A percentile compares a stretch with the other conserved stretches of the same genome.
Evolutionary conservation across 2,113 vertebrate genomes (phyloP).

Genomic region (human (Homo sapiens)): DNA sequence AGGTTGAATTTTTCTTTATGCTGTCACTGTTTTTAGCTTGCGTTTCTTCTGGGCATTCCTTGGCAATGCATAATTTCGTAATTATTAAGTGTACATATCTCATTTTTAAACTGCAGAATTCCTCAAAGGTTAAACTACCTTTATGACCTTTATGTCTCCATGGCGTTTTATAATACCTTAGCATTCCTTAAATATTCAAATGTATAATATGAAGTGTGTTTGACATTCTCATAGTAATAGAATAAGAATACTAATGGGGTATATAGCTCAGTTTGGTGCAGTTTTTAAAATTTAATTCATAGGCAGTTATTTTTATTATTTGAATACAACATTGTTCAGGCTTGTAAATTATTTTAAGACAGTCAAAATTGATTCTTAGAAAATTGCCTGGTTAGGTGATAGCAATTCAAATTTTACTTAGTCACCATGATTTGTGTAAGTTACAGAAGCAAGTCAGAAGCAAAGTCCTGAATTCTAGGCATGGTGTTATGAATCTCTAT

Average conservation of each 20-base stretch:
- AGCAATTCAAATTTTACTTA: conserved; percentile 6
- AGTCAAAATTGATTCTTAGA: background rate
- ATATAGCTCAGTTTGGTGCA: background rate
- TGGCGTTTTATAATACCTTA: background rate
- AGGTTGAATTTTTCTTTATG: background rate
- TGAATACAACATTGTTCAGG: background rate
- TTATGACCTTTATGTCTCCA: background rate
- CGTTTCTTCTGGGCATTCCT: background rate
- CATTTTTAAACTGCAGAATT: background rate
- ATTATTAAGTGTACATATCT: background rate
- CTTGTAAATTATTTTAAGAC: background rate
- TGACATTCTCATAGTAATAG: background rate
- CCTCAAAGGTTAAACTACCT: background rate
- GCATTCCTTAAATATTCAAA: background rate
- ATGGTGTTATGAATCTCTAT: background rate
- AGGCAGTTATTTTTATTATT: background rate
- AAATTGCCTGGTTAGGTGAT: background rate
- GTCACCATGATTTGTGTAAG: conserved; percentile 5
- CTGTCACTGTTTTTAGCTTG: background rate
- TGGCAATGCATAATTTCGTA: background rate
- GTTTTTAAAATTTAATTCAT: conserved; percentile 16
- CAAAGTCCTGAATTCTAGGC: background rate
- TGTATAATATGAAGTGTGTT: background rate
- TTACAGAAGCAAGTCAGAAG: background rate
- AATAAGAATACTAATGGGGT: background rate